These are phyloP conservation scores for Micoletzkya japonica DNA, from an alignment of 2,888 invertebrate species.

Conservation along the genomic window DNA sequence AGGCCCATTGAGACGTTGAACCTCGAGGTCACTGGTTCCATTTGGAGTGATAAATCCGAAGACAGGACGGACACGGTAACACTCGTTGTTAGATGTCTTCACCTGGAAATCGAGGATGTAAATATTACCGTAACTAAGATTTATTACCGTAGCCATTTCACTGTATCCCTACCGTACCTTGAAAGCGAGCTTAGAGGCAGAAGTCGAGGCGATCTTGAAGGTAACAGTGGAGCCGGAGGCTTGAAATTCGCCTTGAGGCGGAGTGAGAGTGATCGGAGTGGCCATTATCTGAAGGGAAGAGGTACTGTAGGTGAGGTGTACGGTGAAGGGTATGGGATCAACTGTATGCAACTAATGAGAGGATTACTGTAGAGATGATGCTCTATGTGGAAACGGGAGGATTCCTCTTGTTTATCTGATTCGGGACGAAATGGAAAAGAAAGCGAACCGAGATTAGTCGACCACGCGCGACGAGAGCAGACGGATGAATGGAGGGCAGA, in stretches of 20 bases:
- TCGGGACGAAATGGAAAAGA: too few species aligned
- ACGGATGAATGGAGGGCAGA: too few species aligned
- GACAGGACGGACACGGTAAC: constrained; percentile 22
- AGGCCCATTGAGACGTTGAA: constrained; percentile 10
- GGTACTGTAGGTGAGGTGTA: too few species aligned
- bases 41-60: constrained; percentile 21
- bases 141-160: not conserved
- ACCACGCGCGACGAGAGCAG: too few species aligned
- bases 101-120: constrained; percentile 7
- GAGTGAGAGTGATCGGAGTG: too few species aligned
- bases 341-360: too few species aligned
- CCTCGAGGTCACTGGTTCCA: constrained; percentile 1
- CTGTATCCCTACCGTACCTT: constrained; percentile 34
- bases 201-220: constrained; percentile 41
- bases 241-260: constrained; percentile 39
- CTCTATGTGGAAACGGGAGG: too few species aligned
- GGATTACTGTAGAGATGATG: too few species aligned
- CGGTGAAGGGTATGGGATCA: too few species aligned
- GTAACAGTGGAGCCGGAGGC: constrained; percentile 44
- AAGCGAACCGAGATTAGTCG: too few species aligned
- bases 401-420: too few species aligned
- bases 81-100: constrained; percentile 21
- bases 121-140: not conserved
- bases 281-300: too few species aligned
- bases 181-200: constrained; percentile 45